These are phyloP conservation scores for Serranochromis macrocephalus DNA, from an alignment of 2,113 vertebrate species.

Conservation along the genomic window DNA sequence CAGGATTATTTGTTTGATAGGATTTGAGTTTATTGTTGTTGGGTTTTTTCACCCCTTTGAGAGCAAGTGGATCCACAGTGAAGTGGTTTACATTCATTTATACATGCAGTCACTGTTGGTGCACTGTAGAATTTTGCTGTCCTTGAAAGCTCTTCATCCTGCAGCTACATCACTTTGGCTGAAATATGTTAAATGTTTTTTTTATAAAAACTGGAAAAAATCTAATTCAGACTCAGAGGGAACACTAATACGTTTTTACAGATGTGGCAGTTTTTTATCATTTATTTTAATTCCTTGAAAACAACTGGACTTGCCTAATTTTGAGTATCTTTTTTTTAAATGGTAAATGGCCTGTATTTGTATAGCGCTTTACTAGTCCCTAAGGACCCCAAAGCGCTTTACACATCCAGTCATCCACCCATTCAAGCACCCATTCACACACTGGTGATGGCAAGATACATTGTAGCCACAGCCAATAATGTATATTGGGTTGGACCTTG, in stretches of 20 bases:
- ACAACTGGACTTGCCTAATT: neutral
- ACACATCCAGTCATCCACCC: neutral
- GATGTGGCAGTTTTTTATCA: neutral
- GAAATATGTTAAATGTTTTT: neutral
- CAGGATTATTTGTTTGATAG: neutral
- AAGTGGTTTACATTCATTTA: neutral
- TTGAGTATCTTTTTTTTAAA: neutral
- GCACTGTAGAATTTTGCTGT: neutral
- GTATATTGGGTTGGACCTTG: neutral
- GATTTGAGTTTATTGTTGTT: neutral
- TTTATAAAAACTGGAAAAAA: neutral
- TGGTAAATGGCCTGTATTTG: rapidly evolving
- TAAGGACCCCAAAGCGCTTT: neutral
- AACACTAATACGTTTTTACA: neutral
- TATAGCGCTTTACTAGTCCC: neutral
- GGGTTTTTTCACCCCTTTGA: neutral
- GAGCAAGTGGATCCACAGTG: neutral
- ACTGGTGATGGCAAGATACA: neutral
- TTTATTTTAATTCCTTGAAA: neutral
- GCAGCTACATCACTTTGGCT: neutral
- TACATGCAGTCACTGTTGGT: neutral
- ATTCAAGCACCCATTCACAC: neutral
- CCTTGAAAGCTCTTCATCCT: neutral
- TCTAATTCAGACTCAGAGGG: rapidly evolving
- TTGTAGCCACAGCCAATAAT: neutral